Evolutionary conservation across 23 tunicate genomes (phyloP).

Genomic region (Botrylloides violaceus): DNA sequence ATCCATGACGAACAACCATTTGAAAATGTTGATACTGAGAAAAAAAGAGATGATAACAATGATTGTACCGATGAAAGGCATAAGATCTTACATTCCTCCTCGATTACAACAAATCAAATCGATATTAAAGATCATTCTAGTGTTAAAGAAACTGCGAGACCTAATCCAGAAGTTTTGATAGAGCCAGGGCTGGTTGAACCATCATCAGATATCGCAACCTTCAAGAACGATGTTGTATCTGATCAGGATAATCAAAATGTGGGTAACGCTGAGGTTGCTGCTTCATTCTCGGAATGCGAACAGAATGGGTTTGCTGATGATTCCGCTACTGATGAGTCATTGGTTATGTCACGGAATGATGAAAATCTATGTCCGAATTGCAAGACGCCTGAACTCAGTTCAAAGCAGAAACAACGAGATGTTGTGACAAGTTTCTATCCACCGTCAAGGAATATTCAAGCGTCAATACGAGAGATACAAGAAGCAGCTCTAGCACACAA

Average conservation of each 20-base stretch:
- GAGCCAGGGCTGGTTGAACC: not conserved
- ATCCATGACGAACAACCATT: no score
- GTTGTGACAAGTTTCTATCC: constrained; percentile 61
- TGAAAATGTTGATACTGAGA: not conserved
- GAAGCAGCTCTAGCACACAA: constrained; percentile 60
- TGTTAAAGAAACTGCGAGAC: not conserved
- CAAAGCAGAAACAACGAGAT: not conserved
- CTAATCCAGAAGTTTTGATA: not conserved
- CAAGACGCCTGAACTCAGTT: not conserved
- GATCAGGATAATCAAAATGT: not conserved
- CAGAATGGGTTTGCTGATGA: not conserved
- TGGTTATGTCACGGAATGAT: not conserved
- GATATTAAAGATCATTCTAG: not conserved
- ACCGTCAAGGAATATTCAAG: constrained; percentile 41
- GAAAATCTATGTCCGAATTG: constrained; percentile 6
- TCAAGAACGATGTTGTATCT: not conserved
- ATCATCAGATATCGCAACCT: not conserved
- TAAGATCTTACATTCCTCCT: not conserved
- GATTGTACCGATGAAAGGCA: not conserved
- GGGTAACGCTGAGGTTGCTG: not conserved
- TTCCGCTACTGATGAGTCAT: not conserved
- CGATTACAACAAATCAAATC: not conserved
- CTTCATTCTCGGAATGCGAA: not conserved
- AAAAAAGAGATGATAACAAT: not conserved
- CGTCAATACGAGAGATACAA: constrained; percentile 60